Base-by-base conservation (phyloP, 2,113 vertebrate genomes). In the Gasterosteus aculeatus region DNA sequence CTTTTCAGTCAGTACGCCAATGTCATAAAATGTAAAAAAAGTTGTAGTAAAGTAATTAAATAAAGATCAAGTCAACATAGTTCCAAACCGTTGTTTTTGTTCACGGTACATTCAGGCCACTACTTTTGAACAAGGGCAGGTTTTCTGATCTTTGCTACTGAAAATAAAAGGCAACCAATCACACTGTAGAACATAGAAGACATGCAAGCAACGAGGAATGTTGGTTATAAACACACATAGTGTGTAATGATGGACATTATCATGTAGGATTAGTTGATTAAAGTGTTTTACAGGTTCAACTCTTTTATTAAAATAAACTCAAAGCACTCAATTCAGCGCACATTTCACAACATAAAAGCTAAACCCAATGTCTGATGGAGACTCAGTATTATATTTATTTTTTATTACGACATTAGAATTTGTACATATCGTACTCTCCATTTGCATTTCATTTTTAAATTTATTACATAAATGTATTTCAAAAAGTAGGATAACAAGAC, bases 371-470 rank as follows among this genome's bases (percentile, higher is more conserved):
- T 67, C 18, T 47, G 31, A 82, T 61, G 41, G 62, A 72, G 59
- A 60, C 26, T 64, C 82, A 65, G 76, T 66, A 69, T 84, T 51
- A 76, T 77, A 70, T 64, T 80, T 22, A 62, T 81, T 69, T 84
- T 90, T 90, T 90, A 90, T 90, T 91, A 86, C 78, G 90, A 88
- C 85, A 85, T 90, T 84, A 86, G 83, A 90, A 82, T 81, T 87
- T 84, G 58, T 85, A 87, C 73, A 88, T 74, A 71, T 80, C 73
- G 44, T 54, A 60, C 65, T 77, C 75, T 68, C 70, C 29, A 73
- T 80, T 51, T 31, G 44, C 63, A 54, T 82, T 75, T 80, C 58
- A 80, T 81, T 78, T 85, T 82, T 82, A 88, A 80, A 85, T 85
- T 84, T 80, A 71, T 78, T 80, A 89, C 84, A 90, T 92, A 90